Evolutionary conservation across 2,113 vertebrate species (phyloP).

Genomic region (Copsychus sechellarum): DNA sequence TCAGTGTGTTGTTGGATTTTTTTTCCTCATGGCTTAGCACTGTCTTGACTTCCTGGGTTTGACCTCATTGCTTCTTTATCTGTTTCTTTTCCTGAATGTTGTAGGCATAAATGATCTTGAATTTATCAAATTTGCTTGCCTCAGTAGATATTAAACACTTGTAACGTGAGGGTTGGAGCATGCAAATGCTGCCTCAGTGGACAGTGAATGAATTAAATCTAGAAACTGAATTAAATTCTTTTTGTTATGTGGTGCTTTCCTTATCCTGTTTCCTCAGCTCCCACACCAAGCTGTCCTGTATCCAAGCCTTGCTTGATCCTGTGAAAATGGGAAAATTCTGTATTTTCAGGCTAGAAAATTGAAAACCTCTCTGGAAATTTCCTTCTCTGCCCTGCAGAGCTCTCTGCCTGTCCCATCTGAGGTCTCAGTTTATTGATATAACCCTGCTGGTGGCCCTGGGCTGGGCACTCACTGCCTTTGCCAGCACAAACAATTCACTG

Average conservation of each 20-base stretch:
- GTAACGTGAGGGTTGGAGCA: accelerated
- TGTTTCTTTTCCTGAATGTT: background rate
- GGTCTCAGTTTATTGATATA: conserved; percentile 44
- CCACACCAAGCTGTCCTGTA: background rate
- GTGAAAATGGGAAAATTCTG: background rate
- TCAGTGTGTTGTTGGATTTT: background rate
- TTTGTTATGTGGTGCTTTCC: background rate
- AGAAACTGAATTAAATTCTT: background rate
- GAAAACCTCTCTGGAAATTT: background rate
- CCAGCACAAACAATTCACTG: conserved; percentile 3
- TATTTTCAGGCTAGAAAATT: background rate
- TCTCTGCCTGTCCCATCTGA: background rate
- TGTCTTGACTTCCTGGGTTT: background rate
- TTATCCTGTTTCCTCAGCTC: background rate
- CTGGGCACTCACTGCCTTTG: conserved; percentile 49
- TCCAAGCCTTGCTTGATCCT: background rate
- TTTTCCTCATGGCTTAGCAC: background rate
- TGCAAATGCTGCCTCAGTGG: background rate
- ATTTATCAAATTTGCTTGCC: background rate
- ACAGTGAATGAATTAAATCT: background rate
- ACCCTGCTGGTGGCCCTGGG: conserved; percentile 29
- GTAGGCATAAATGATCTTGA: background rate
- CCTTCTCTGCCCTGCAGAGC: background rate
- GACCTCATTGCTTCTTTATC: background rate
- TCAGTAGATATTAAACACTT: background rate